phyloP scores from a whole-genome alignment of 2,797 vertebrate species.

The Argyrosomus regius region DNA sequence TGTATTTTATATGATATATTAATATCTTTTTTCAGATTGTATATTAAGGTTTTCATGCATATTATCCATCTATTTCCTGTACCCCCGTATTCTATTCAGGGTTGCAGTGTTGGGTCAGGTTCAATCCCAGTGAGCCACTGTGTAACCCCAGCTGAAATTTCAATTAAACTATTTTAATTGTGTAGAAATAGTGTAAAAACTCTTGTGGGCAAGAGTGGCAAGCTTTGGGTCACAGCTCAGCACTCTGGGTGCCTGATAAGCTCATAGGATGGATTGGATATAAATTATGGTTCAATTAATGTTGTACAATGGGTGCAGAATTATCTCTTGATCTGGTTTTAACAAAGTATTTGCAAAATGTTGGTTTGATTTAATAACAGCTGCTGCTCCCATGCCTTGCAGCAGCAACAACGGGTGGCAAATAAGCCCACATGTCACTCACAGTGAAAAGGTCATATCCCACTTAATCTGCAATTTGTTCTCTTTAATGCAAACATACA shows the following conservation, averaged over 20 bases:
- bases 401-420: conserved; percentile 31
- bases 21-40: not conserved
- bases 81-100: not conserved
- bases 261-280: not conserved
- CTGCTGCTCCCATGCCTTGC: conserved; percentile 5
- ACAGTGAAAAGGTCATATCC: conserved; percentile 50
- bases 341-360: conserved; percentile 5
- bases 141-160: not conserved
- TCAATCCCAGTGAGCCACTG: not conserved
- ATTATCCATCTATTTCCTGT: not conserved
- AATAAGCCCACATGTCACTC: conserved; percentile 37
- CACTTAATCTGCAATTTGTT: conserved; percentile 10
- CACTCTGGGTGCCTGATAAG: not conserved
- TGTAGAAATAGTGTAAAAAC: not conserved
- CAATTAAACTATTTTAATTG: not conserved
- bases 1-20: not conserved
- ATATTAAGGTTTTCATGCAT: not conserved
- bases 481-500: conserved; percentile 19
- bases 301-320: not conserved
- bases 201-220: not conserved
- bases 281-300: not conserved
- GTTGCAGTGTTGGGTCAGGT: not conserved
- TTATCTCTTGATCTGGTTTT: not conserved
- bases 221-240: conserved; percentile 1
- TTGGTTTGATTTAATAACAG: conserved; percentile 21